phyloP scores from a whole-genome alignment of 2,888 invertebrate species.

The Brachyptera putata region DNA sequence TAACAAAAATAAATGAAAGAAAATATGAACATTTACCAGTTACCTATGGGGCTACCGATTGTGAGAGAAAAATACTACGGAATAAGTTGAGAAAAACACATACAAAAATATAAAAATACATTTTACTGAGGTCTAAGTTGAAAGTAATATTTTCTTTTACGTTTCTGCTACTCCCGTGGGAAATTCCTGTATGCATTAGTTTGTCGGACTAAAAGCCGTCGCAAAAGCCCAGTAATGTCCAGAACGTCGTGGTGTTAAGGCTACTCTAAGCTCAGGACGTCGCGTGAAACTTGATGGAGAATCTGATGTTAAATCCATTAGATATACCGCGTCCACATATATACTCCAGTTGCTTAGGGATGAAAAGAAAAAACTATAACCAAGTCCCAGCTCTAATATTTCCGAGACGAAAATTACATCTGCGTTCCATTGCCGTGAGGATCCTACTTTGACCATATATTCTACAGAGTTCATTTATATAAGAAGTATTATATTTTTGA shows the following conservation, averaged over 20 bases:
- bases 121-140: too few species aligned
- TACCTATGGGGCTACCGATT: too few species aligned
- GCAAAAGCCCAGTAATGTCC: slow-evolving; percentile 4
- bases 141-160: slow-evolving; percentile 12
- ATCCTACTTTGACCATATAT: background rate
- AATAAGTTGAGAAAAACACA: background rate
- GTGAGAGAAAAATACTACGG: slow-evolving; percentile 2
- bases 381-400: background rate
- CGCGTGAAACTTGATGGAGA: background rate
- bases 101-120: too few species aligned
- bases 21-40: slow-evolving; percentile 10
- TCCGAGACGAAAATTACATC: background rate
- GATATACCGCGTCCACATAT: background rate
- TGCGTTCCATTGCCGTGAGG: background rate
- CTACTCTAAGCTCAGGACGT: background rate
- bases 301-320: background rate
- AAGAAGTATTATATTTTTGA: too few species aligned
- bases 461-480: too few species aligned
- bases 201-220: slow-evolving; percentile 19
- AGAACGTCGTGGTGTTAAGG: background rate
- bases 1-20: background rate
- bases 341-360: slow-evolving; percentile 7
- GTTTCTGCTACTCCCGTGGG: slow-evolving; percentile 25
- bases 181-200: slow-evolving; percentile 31
- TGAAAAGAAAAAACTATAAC: background rate